phyloP scores from a whole-genome alignment of 2,888 invertebrate species.

The Eilema sororculum region DNA sequence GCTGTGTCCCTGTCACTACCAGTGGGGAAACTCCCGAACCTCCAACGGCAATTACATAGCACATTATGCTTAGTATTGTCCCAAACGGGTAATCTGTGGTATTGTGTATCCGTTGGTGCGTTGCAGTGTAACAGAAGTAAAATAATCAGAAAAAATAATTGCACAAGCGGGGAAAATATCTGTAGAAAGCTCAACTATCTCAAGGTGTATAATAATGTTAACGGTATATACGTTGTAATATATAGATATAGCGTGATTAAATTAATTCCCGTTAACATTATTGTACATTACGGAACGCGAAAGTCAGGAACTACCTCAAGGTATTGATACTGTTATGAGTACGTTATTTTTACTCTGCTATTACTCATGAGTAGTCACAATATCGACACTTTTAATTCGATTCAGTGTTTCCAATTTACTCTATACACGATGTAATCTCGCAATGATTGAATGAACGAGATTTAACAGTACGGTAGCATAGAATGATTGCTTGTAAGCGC shows the following conservation, averaged over 20 bases:
- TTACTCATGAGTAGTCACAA: neutral
- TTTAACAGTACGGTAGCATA: constrained; percentile 52
- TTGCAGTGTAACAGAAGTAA: neutral
- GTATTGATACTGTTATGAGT: neutral
- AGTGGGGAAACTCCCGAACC: neutral
- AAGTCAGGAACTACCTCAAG: neutral
- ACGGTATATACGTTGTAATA: no score
- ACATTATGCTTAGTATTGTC: neutral
- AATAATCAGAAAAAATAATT: neutral
- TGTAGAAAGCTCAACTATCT: neutral
- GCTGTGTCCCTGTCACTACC: neutral
- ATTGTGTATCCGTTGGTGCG: neutral
- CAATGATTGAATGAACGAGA: constrained; percentile 53
- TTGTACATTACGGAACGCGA: no score
- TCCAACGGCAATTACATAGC: neutral
- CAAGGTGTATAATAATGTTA: no score
- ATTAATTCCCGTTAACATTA: no score
- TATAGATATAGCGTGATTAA: no score
- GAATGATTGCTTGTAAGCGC: constrained; percentile 53
- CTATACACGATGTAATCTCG: constrained; percentile 27
- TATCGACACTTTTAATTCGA: neutral
- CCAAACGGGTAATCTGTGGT: no score
- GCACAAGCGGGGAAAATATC: neutral
- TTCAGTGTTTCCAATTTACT: constrained; percentile 3
- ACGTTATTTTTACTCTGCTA: neutral